Evolutionary conservation across 92 coral and sea anemone genomes (phyloP).

Genomic region (Phymanthus crucifer): DNA sequence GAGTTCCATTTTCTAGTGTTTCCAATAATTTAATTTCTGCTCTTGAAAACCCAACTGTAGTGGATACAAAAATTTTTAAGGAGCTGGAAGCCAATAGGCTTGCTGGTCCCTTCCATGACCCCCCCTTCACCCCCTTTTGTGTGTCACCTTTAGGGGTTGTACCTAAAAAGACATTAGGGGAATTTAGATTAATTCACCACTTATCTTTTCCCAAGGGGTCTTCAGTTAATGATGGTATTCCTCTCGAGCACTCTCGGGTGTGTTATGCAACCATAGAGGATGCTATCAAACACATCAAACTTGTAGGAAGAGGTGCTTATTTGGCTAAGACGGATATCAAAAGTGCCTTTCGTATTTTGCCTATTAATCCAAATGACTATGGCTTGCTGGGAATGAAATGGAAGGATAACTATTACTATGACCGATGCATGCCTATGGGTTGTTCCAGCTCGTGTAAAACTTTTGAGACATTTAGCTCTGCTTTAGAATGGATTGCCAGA

Average conservation of each 20-base stretch:
- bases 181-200: constrained; percentile 42
- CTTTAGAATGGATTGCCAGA: not conserved
- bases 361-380: constrained; percentile 26
- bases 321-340: too few species aligned
- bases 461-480: constrained; percentile 2
- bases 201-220: constrained; percentile 33
- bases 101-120: constrained; percentile 43
- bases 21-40: constrained; percentile 39
- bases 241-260: constrained; percentile 11
- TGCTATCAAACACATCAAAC: constrained; percentile 26
- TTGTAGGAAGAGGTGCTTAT: constrained; percentile 24
- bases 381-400: too few species aligned
- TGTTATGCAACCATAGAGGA: constrained; percentile 34
- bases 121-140: constrained; percentile 34
- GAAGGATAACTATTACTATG: too few species aligned
- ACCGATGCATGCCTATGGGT: too few species aligned
- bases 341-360: constrained; percentile 36
- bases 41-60: constrained; percentile 26
- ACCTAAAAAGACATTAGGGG: too few species aligned
- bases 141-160: too few species aligned
- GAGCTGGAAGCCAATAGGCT: constrained; percentile 40
- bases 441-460: too few species aligned
- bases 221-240: constrained; percentile 51
- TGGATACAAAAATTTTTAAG: constrained; percentile 14
- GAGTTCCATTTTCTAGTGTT: constrained; percentile 7